Evolutionary conservation across 2,797 vertebrate genomes (phyloP).

Genomic region (Anguilla anguilla): DNA sequence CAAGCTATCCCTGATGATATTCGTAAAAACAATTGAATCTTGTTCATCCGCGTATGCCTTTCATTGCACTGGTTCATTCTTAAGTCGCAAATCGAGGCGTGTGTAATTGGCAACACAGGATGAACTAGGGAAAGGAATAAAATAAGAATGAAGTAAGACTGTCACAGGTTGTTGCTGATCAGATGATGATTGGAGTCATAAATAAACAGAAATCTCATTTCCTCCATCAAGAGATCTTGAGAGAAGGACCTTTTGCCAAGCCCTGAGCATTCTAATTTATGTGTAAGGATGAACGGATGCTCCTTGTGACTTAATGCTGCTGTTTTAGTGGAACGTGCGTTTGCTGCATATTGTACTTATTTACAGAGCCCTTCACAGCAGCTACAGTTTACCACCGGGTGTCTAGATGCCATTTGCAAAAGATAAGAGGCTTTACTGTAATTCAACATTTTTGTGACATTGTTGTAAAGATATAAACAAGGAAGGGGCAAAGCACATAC

Average conservation of each 20-base stretch:
- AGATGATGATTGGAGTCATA: neutral
- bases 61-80: neutral
- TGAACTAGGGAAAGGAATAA: neutral
- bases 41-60: neutral
- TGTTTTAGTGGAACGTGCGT: neutral
- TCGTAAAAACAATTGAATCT: neutral
- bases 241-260: neutral
- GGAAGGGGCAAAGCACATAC: neutral
- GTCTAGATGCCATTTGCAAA: neutral
- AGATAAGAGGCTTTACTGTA: neutral
- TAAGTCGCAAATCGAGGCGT: neutral
- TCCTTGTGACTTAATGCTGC: neutral
- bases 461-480: neutral
- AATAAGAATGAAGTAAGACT: conserved; percentile 16
- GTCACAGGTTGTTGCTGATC: conserved; percentile 1
- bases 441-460: neutral
- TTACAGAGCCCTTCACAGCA: conserved; percentile 5
- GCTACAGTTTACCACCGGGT: neutral
- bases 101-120: neutral
- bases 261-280: neutral
- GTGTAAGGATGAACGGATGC: neutral
- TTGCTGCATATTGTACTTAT: neutral
- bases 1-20: neutral
- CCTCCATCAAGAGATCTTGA: neutral
- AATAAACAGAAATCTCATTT: conserved; percentile 25